These are phyloP conservation scores for Protobothrops flavoviridis DNA, from an alignment of 2,113 vertebrate species.

Conservation along the genomic window DNA sequence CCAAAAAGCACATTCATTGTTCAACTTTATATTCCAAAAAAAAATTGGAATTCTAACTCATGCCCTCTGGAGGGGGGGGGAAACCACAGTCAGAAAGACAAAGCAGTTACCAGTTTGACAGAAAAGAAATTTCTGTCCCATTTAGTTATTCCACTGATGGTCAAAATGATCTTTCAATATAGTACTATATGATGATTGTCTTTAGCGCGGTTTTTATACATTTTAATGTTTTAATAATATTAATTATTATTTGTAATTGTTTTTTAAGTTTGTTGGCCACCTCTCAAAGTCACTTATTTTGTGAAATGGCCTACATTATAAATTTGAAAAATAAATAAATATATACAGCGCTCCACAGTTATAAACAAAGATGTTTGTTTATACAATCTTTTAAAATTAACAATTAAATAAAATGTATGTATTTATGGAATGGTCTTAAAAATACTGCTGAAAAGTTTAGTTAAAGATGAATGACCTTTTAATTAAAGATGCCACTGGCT, in stretches of 20 bases:
- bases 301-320: not conserved
- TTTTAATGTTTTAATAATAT: not conserved
- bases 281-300: not conserved
- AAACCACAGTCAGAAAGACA: slow-evolving; percentile 80
- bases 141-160: slow-evolving; percentile 71
- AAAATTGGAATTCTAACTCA: slow-evolving; percentile 73
- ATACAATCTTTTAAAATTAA: slow-evolving; percentile 41
- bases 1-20: slow-evolving; percentile 75
- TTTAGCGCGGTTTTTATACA: not conserved
- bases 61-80: slow-evolving; percentile 69
- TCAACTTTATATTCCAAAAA: slow-evolving; percentile 76
- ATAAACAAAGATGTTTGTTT: slow-evolving; percentile 47
- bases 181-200: slow-evolving; percentile 1
- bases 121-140: slow-evolving; percentile 73
- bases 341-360: slow-evolving; percentile 26
- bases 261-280: not conserved
- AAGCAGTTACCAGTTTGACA: slow-evolving; percentile 77
- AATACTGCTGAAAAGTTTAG: not conserved
- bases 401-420: not conserved
- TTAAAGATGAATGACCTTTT: not conserved
- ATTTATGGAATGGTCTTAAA: slow-evolving; percentile 28
- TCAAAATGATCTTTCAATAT: slow-evolving; percentile 69
- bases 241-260: not conserved
- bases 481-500: not conserved
- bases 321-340: not conserved